Evolutionary conservation across 2,113 vertebrate genomes (phyloP).

Genomic region (Gambusia holbrooki): DNA sequence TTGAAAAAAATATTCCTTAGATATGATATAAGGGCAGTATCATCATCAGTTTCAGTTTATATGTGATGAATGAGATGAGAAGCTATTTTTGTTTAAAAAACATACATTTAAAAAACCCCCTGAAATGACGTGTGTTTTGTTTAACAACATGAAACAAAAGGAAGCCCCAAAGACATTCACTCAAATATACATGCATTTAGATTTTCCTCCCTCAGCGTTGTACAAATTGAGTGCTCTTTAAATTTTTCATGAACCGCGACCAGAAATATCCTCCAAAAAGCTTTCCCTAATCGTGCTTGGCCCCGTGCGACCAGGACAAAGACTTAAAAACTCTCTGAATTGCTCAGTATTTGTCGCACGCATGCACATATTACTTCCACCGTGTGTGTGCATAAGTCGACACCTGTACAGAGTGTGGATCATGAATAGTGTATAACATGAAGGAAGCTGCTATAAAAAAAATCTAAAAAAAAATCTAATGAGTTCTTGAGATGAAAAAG

Average conservation of each 20-base stretch:
- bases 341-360: conserved; percentile 15
- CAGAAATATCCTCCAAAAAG: conserved; percentile 72
- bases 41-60: background rate
- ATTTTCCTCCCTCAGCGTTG: conserved; percentile 41
- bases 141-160: conserved; percentile 8
- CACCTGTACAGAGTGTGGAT: conserved; percentile 2
- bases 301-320: conserved; percentile 13
- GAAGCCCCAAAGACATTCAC: conserved; percentile 6
- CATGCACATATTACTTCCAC: conserved; percentile 10
- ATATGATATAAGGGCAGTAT: background rate
- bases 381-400: conserved; percentile 11
- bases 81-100: background rate
- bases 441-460: background rate
- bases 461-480: background rate
- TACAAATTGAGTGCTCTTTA: conserved; percentile 60
- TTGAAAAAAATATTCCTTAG: background rate
- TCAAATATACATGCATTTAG: conserved; percentile 33
- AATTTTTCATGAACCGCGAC: conserved; percentile 72
- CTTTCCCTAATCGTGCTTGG: conserved; percentile 38
- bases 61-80: background rate
- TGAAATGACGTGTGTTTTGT: background rate
- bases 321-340: conserved; percentile 18
- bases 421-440: background rate
- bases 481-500: background rate
- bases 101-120: background rate